A percentile compares a stretch with the other conserved stretches of the same genome.
Conservation (phyloP, 2,113 vertebrate species). For the Oreochromis spilurus region DNA sequence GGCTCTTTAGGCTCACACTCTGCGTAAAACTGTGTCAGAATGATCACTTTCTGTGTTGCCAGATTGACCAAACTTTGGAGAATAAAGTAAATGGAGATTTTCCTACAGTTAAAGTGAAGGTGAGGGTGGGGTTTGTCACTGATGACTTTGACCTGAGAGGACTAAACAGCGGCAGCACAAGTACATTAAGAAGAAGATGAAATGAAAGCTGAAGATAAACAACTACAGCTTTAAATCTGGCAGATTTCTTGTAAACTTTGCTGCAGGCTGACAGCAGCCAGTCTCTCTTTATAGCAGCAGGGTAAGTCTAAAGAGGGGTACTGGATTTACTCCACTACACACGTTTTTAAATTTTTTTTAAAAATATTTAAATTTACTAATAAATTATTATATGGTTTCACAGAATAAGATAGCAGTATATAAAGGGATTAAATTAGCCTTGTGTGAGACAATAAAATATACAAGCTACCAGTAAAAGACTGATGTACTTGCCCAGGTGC, state of each 20-base stretch:
- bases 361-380: neutral
- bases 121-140: no score
- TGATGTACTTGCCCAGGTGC: fast-evolving
- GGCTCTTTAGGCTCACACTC: neutral
- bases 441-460: neutral
- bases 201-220: neutral
- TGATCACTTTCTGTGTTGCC: fast-evolving
- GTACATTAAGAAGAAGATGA: neutral
- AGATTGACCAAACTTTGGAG: neutral
- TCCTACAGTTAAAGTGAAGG: fast-evolving
- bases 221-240: neutral
- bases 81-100: neutral
- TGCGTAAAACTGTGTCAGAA: fast-evolving
- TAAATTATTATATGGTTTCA: neutral
- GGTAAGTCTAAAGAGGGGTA: neutral
- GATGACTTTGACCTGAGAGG: no score
- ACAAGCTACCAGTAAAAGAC: neutral
- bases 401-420: neutral
- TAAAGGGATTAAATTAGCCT: neutral
- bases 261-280: neutral
- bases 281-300: no score
- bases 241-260: neutral
- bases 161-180: neutral
- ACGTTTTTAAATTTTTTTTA: no score
- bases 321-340: no score